phyloP scores from a whole-genome alignment of 2,113 vertebrate species.

The western clawed frog (Xenopus tropicalis) region DNA sequence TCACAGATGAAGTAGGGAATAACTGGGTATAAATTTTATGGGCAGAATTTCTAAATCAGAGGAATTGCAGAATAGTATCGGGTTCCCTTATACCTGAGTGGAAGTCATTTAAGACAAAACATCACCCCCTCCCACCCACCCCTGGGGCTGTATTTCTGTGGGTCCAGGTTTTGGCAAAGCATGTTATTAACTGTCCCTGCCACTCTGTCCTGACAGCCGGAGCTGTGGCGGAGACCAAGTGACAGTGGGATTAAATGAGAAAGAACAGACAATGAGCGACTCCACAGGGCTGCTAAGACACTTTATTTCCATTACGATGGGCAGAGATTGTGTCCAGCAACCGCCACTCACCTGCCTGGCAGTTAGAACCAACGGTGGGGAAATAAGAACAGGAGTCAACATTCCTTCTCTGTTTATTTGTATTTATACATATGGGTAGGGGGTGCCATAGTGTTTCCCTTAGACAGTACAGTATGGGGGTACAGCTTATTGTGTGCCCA shows the following conservation, averaged over 20 bases:
- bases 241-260: constrained; percentile 27
- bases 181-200: constrained; percentile 17
- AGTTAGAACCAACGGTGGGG: too few relatives aligned
- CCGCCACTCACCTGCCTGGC: too few relatives aligned
- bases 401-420: too few relatives aligned
- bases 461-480: too few relatives aligned
- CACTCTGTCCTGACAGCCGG: constrained; percentile 9
- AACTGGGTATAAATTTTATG: too few relatives aligned
- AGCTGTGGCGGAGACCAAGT: constrained; percentile 2
- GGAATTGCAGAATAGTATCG: too few relatives aligned
- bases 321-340: neutral
- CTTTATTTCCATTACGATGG: neutral
- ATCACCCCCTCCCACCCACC: neutral
- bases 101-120: constrained; percentile 11
- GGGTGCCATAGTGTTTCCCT: too few relatives aligned
- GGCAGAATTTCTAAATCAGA: too few relatives aligned
- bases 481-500: too few relatives aligned
- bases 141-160: neutral
- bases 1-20: too few relatives aligned
- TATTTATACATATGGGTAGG: too few relatives aligned
- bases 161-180: constrained; percentile 5
- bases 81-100: neutral
- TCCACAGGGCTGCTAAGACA: neutral
- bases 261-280: neutral
- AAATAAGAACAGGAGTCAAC: too few relatives aligned